These are phyloP conservation scores for Willisornis vidua DNA, from an alignment of 2,113 vertebrate genomes.

Conservation along the genomic window DNA sequence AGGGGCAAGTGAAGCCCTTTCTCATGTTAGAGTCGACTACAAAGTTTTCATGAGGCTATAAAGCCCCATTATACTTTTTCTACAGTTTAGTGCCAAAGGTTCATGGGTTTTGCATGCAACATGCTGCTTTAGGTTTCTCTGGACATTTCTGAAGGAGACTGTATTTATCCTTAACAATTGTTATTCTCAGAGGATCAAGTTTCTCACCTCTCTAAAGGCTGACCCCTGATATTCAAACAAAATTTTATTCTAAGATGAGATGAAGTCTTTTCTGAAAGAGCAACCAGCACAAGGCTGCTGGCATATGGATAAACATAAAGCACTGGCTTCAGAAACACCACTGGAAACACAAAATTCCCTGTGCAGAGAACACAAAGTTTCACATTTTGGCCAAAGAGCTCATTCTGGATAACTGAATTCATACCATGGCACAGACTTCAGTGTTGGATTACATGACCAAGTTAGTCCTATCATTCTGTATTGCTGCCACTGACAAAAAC, in stretches of 20 bases:
- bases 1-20: not conserved
- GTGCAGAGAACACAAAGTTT: accelerated
- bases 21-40: not conserved
- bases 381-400: not conserved
- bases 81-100: not conserved
- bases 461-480: not conserved
- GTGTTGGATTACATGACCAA: accelerated
- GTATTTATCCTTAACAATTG: not conserved
- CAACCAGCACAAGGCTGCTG: not conserved
- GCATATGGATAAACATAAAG: not conserved
- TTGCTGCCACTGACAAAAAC: not conserved
- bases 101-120: not conserved
- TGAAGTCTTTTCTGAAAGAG: not conserved
- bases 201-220: not conserved
- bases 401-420: not conserved
- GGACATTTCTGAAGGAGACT: not conserved
- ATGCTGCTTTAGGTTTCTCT: not conserved
- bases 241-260: not conserved
- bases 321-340: not conserved
- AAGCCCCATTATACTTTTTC: not conserved
- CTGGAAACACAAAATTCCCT: not conserved
- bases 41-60: not conserved
- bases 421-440: not conserved
- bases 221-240: not conserved
- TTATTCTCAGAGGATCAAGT: not conserved